Percentiles rank a stretch among this genome's conserved stretches.
Conservation (phyloP, 2,888 invertebrate genomes). For the Calameuta pallipes region DNA sequence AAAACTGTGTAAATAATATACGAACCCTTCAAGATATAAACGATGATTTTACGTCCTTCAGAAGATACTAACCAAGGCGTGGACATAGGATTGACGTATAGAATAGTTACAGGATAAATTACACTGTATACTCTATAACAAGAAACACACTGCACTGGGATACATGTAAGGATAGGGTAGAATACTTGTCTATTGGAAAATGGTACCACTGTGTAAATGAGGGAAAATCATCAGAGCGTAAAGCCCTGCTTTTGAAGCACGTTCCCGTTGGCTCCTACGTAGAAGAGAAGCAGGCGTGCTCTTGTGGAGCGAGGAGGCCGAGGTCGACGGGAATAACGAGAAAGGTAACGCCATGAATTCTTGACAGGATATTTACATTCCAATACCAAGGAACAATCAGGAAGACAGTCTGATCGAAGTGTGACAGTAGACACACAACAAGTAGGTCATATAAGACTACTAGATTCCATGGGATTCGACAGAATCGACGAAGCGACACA, state of each 20-base stretch:
- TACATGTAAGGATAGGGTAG: neutral
- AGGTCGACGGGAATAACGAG: neutral
- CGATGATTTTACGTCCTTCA: neutral
- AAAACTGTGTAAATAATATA: neutral
- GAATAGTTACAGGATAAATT: neutral
- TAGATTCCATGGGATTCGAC: neutral
- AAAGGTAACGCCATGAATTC: neutral
- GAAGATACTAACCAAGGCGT: neutral
- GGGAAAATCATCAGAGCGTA: neutral
- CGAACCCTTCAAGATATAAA: neutral
- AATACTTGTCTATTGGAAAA: neutral
- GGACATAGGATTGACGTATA: neutral
- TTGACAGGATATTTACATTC: neutral
- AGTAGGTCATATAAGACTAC: constrained; percentile 41
- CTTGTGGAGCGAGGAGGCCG: neutral
- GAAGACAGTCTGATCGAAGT: constrained; percentile 25
- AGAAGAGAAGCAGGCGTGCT: neutral
- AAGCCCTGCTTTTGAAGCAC: neutral
- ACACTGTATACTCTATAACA: neutral
- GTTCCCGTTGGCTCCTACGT: neutral
- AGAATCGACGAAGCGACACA: neutral
- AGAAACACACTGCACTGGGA: neutral
- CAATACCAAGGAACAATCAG: neutral
- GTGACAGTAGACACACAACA: constrained; percentile 45
- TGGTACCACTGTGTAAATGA: neutral